phyloP scores from a whole-genome alignment of 2,888 invertebrate genomes.

The Tanypteryx hageni region DNA sequence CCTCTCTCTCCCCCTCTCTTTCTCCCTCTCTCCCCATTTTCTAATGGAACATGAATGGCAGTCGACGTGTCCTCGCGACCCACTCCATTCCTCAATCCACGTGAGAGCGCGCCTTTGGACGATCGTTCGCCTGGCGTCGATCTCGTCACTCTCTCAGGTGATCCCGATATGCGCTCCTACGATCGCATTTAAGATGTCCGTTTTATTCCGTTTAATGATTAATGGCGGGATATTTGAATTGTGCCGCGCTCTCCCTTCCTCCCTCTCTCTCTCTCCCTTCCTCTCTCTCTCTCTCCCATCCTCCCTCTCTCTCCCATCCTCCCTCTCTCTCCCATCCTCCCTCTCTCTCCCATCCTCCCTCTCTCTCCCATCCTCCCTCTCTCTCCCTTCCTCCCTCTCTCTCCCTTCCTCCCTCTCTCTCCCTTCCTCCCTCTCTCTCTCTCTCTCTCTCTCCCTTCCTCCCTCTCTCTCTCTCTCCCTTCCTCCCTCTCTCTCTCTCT shows the following conservation, averaged over 20 bases:
- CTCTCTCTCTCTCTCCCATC: not conserved
- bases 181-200: too few relatives aligned
- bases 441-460: not conserved
- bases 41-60: too few relatives aligned
- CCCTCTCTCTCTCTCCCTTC: not conserved
- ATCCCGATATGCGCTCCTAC: too few relatives aligned
- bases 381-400: not conserved
- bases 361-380: not conserved
- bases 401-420: not conserved
- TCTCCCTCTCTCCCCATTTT: too few relatives aligned
- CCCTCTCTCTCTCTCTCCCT: not conserved
- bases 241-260: not conserved
- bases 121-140: too few relatives aligned
- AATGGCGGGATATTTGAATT: too few relatives aligned
- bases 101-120: too few relatives aligned
- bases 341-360: not conserved
- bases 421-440: not conserved
- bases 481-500: not conserved
- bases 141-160: too few relatives aligned
- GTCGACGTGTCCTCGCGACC: too few relatives aligned
- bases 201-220: too few relatives aligned
- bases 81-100: too few relatives aligned
- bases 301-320: not conserved
- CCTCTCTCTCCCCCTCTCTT: too few relatives aligned
- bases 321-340: not conserved